Base-by-base conservation (phyloP, 2,113 vertebrate genomes). In the Neofelis nebulosa region DNA sequence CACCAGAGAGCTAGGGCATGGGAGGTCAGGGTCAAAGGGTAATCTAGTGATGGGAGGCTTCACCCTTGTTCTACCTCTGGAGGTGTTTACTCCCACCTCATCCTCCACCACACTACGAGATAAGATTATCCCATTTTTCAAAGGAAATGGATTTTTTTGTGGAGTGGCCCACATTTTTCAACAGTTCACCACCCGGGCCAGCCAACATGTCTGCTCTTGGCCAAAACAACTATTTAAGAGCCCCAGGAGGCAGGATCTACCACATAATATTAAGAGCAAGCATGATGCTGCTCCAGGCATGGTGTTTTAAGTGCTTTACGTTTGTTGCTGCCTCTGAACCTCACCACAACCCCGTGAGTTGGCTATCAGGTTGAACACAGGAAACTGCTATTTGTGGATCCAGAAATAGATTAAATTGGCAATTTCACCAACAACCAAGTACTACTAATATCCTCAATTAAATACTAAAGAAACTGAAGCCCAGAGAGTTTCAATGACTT, bases 1-100 rank as follows among this genome's bases (percentile, higher is more conserved):
- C 96, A 98, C 66, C 96, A 95, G 92, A 98, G 97, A 94, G 52
- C 92, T 84, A 73, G 29, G 5, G 27, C 45, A 16, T 5, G 31
- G 89, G 52, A 81, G 55, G 73, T 65, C 74, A 65, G 50, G 74
- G 48, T 94, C 85, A 71, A 61, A 91, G 86, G 87, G 83, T 83
- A 95, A 97, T 7, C 4, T 8, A 6, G 12, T 31, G 41, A 80
- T 9, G 9, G 63, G 5, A 12, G 3, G 76, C 83, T 78, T 82
- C 57, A 27, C 1, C 38, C 4, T 14, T 1, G 33, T 50, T 61
- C 69, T 50, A 31, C 52, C 33, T 68, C n/a, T 15, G 71, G 50
- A 25, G 16, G 3, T 23, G 48, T 55, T 79, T 55, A 73, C 57
- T 85, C 31, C 21, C 13, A 23, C 65, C 14, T 29, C 48, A 57